phyloP scores from a whole-genome alignment of 2,797 vertebrate species.

The Poecile montanus region DNA sequence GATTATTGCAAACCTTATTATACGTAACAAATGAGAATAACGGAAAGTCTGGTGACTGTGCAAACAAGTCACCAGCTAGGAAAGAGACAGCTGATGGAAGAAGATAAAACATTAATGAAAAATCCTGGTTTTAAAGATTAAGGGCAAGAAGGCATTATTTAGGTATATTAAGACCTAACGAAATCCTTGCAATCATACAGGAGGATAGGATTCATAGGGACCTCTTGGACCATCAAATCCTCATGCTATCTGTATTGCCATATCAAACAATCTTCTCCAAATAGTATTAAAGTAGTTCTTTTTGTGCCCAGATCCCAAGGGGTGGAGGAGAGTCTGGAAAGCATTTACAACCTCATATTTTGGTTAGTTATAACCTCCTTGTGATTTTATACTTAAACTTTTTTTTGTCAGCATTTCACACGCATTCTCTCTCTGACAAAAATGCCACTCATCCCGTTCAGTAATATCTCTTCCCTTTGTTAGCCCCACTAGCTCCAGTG shows the following conservation, averaged over 20 bases:
- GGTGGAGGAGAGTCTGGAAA: not conserved
- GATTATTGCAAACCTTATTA: not conserved
- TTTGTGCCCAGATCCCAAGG: not conserved
- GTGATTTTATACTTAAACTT: not conserved
- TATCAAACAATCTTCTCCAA: not conserved
- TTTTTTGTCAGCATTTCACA: not conserved
- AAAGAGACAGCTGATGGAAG: not conserved
- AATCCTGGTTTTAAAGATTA: slow-evolving; percentile 35
- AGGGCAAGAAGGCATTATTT: slow-evolving; percentile 40
- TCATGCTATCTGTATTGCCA: not conserved
- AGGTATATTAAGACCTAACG: not conserved
- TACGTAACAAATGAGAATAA: not conserved
- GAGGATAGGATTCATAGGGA: not conserved
- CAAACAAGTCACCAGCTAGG: not conserved
- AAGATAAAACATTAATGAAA: slow-evolving; percentile 36
- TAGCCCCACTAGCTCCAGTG: not conserved
- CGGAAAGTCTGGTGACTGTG: not conserved
- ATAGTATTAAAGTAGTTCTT: not conserved
- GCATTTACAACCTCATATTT: not conserved
- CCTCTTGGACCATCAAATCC: not conserved
- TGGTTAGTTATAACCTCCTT: not conserved
- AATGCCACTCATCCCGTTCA: not conserved
- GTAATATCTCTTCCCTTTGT: not conserved
- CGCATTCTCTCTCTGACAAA: not conserved
- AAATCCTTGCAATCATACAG: not conserved